These are phyloP conservation scores for Eulemur mongoz DNA, from an alignment of 2,797 vertebrate genomes.

Conservation along the genomic window DNA sequence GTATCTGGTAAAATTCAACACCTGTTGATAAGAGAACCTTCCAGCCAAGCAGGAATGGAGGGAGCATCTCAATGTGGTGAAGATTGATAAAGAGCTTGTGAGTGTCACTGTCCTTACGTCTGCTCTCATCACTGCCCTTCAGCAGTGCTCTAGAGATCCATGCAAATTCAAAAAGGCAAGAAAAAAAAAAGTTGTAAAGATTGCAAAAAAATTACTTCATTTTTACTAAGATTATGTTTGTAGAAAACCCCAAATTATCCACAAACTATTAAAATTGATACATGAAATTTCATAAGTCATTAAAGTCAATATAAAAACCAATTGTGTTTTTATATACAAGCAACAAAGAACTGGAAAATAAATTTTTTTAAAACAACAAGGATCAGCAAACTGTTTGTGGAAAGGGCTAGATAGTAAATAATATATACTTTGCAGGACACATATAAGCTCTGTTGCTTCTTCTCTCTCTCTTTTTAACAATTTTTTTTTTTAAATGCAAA, in stretches of 20 bases:
- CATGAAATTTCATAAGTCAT: neutral
- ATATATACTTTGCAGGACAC: neutral
- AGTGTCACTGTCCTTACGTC: neutral
- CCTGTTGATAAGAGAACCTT: neutral
- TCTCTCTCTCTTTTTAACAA: neutral
- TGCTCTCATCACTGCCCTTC: fast-evolving
- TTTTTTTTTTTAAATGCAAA: neutral
- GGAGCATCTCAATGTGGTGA: neutral
- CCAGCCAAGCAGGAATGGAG: neutral
- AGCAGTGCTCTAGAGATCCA: neutral
- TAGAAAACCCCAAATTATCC: neutral
- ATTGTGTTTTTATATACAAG: neutral
- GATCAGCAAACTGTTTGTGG: neutral
- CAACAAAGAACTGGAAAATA: neutral
- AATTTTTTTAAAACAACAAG: neutral
- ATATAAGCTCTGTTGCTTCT: neutral
- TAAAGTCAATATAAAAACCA: neutral
- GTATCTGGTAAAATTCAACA: neutral
- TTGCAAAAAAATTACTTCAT: neutral
- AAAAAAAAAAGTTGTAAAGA: neutral
- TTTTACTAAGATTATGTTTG: neutral
- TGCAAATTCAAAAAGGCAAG: neutral
- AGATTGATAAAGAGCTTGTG: neutral
- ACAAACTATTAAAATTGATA: neutral
- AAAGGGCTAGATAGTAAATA: neutral